phyloP scores from a whole-genome alignment of 2,113 vertebrate genomes.

The Megaleporinus macrocephalus region DNA sequence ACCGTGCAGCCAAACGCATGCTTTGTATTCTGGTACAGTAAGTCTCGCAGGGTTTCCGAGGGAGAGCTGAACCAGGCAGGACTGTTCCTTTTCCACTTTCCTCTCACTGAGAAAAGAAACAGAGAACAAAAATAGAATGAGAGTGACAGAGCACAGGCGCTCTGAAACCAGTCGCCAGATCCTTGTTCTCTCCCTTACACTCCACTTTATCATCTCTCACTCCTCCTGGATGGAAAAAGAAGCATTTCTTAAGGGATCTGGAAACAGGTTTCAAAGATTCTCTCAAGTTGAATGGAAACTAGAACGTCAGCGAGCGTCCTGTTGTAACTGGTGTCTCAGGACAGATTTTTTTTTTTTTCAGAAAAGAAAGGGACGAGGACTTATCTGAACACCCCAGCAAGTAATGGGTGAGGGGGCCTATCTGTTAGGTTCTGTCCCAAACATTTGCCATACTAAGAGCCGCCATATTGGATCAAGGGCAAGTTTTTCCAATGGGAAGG shows the following conservation, averaged over 20 bases:
- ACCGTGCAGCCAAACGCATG: slow-evolving; percentile 32
- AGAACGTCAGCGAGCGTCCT: background rate
- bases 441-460: no score
- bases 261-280: background rate
- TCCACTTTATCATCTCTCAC: background rate
- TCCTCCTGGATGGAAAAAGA: background rate
- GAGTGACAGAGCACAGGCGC: background rate
- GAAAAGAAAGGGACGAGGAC: no score
- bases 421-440: no score
- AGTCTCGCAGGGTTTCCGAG: slow-evolving; percentile 31
- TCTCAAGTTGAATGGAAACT: background rate
- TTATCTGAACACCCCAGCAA: no score
- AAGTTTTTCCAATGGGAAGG: no score
- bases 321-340: no score
- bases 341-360: background rate
- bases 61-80: slow-evolving; percentile 24
- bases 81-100: background rate
- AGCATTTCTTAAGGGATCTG: background rate
- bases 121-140: slow-evolving; percentile 13
- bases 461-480: no score
- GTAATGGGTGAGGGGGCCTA: no score
- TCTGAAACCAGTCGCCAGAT: background rate
- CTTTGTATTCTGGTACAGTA: slow-evolving; percentile 26
- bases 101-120: slow-evolving; percentile 14
- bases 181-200: background rate